Base-by-base conservation (phyloP, 1,140 invertebrate genomes). In the Caenorhabditis latens region DNA sequence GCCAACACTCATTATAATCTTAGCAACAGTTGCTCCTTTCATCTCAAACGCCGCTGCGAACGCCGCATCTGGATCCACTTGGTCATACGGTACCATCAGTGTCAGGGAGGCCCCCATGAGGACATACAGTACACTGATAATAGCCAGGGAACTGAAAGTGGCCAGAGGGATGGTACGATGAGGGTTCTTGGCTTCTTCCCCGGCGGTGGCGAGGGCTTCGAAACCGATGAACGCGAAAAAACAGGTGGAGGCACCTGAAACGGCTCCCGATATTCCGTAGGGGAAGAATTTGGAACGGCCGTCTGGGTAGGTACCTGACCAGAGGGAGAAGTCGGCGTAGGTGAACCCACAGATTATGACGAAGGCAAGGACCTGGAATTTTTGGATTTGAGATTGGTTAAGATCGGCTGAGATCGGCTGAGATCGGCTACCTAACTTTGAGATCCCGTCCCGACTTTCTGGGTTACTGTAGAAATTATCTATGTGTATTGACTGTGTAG, bases 221-320 rank as follows among this genome's bases (percentile, higher is more conserved):
- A 97, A 97, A 0, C 96, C 96, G 8, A 97, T 96, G 91, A 96
- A 97, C 50, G 96, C 96, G 92, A 95, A 97, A 93, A 97, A 97
- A 93, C 96, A 97, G 79, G 96, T 96, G 0, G 96, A 96, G 0
- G 96, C 96, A 0, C 96, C 96, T 0, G 94, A 94, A 95, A 93
- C 85, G 84, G 92, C 90, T 7, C 96, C 96, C 3, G 94, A 94
- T 7, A 96, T 90, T 0, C 96, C 96, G 92, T 95, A 97, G 0
- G 96, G 96, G 92, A 96, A 94, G 91, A 97, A 97, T 4, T 96
- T 96, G 8, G 79, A 84, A 14, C 32, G 19, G n/a, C 82, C 86
- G 43, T 71, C 55, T 21, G 48, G 55, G 4, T 96, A 96, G 0
- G 19, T 87, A 4, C 93, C 93, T 85, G 86, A 90, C 55, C 86